These are phyloP conservation scores for Hydrolagus affinis DNA, from an alignment of 2,113 vertebrate species.

Conservation along the genomic window DNA sequence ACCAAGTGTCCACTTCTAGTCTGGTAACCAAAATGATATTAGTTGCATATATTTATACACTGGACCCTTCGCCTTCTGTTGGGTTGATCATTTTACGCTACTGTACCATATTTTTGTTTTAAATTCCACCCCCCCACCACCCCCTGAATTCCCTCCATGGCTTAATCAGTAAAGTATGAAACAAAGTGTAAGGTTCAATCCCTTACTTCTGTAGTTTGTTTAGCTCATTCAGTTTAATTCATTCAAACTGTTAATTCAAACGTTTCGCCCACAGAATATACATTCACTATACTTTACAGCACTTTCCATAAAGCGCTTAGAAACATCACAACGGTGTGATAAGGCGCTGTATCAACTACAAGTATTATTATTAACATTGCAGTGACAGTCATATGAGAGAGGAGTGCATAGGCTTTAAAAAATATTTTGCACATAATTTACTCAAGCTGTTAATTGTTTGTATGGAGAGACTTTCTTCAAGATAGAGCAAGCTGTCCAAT, in stretches of 20 bases:
- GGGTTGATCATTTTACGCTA: not conserved
- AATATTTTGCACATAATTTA: not conserved
- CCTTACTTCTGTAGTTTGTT: too few relatives aligned
- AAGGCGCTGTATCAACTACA: too few relatives aligned
- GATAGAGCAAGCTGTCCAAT: constrained; percentile 29
- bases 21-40: not conserved
- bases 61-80: not conserved
- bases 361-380: not conserved
- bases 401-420: not conserved
- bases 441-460: constrained; percentile 11
- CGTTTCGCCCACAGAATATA: too few relatives aligned
- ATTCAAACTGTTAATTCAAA: too few relatives aligned
- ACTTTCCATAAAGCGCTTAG: too few relatives aligned
- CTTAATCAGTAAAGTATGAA: too few relatives aligned
- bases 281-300: too few relatives aligned
- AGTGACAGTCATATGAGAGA: not conserved
- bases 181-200: too few relatives aligned
- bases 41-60: not conserved
- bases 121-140: not conserved
- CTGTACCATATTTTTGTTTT: not conserved
- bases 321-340: too few relatives aligned
- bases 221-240: too few relatives aligned
- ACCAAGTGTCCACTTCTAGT: not conserved
- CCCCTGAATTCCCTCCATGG: too few relatives aligned
- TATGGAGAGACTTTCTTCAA: not conserved